Conservation (phyloP, 2,113 vertebrate species). For the Macheiramphus alcinus region DNA sequence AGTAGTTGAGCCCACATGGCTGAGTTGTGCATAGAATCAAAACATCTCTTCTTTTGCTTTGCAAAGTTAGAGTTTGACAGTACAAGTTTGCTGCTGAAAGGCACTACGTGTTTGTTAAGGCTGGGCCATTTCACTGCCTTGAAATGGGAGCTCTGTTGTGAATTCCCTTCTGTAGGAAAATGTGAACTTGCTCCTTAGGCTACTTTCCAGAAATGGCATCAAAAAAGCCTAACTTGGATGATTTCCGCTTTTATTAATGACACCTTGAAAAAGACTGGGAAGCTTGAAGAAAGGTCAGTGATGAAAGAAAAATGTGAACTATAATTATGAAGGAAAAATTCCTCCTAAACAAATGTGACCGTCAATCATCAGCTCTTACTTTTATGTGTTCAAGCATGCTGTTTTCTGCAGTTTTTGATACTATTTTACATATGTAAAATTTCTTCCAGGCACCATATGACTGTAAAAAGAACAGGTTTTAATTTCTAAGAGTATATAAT, state of each 20-base stretch:
- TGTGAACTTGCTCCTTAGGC: neutral
- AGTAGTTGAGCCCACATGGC: neutral
- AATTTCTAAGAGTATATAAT: neutral
- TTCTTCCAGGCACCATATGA: neutral
- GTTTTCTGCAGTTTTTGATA: neutral
- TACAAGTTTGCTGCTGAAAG: neutral
- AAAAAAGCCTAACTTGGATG: neutral
- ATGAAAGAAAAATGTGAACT: constrained; percentile 1
- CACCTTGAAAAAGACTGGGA: neutral
- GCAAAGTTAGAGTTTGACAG: neutral
- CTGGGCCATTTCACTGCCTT: neutral
- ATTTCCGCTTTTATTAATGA: neutral
- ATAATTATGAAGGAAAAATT: neutral
- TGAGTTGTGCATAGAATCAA: neutral
- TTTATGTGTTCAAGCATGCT: neutral
- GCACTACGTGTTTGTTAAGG: neutral
- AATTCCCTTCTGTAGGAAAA: neutral
- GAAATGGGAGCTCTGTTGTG: neutral
- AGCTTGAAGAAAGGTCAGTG: constrained; percentile 10
- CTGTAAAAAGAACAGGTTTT: neutral
- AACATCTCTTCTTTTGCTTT: neutral
- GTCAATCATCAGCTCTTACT: neutral
- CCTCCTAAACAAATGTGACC: neutral
- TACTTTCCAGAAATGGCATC: neutral
- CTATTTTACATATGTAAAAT: neutral